These are phyloP conservation scores for Cyclophora punctaria DNA, from an alignment of 2,888 invertebrate genomes.

Conservation along the genomic window DNA sequence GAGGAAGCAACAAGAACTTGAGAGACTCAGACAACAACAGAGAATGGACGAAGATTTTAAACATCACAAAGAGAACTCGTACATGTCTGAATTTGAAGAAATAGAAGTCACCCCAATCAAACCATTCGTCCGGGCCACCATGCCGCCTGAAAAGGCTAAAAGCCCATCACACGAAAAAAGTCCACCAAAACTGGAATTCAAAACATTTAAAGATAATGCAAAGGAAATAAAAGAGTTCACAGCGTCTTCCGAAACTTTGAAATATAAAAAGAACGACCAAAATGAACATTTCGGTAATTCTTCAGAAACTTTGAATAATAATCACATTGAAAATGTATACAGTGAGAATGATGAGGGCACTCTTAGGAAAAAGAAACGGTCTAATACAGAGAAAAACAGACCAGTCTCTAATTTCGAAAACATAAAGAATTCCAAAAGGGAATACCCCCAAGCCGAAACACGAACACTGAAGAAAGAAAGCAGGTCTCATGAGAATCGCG, in stretches of 20 bases:
- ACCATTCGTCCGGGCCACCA: conserved; percentile 60
- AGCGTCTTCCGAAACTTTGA: conserved; percentile 68
- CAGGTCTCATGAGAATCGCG: conserved; percentile 45
- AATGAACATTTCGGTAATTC: conserved; percentile 64
- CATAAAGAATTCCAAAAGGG: conserved; percentile 47
- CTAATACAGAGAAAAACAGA: conserved; percentile 57
- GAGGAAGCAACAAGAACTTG: conserved; percentile 69
- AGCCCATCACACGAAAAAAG: conserved; percentile 55
- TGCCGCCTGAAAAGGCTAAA: conserved; percentile 60
- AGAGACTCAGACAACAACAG: conserved; percentile 60
- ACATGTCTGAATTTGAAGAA: conserved; percentile 70
- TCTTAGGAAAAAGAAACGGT: conserved; percentile 63
- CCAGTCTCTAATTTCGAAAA: conserved; percentile 43
- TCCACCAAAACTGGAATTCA: conserved; percentile 68
- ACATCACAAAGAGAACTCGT: conserved; percentile 59
- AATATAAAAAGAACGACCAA: conserved; percentile 64
- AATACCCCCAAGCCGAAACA: conserved; percentile 57
- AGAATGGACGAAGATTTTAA: conserved; percentile 54
- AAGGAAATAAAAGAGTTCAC: conserved; percentile 70
- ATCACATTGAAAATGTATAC: conserved; percentile 49
- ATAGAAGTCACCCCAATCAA: conserved; percentile 69
- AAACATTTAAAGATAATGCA: conserved; percentile 68
- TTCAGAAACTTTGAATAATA: conserved; percentile 48
- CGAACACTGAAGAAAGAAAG: conserved; percentile 55
- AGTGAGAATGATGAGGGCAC: conserved; percentile 65